A percentile compares a stretch with the other conserved stretches of the same genome.
Evolutionary conservation across 2,797 vertebrate species (phyloP).

Genomic region (Gobio occitaniae): DNA sequence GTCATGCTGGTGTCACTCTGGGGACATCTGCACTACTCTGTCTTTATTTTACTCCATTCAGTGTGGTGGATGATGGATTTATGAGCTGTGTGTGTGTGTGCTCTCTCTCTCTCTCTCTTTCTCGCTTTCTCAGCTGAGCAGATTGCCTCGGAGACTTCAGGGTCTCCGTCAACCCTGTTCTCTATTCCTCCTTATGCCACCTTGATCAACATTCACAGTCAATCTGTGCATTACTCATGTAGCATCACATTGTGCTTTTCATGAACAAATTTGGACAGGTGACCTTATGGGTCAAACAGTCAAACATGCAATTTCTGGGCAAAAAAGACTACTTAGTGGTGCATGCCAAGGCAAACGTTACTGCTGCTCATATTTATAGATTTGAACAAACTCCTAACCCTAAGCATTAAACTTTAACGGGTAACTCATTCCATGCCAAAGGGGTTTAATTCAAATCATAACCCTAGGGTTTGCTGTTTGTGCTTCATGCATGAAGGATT

Average conservation of each 20-base stretch:
- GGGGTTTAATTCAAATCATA: background rate
- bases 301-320: slow-evolving; percentile 1
- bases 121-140: slow-evolving; percentile 23
- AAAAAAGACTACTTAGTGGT: background rate
- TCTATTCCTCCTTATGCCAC: slow-evolving; percentile 28
- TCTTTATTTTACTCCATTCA: slow-evolving; percentile 53
- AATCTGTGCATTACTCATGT: slow-evolving; percentile 4
- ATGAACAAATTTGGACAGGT: slow-evolving; percentile 9
- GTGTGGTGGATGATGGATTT: slow-evolving; percentile 54
- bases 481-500: background rate
- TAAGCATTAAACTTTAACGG: background rate
- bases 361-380: background rate
- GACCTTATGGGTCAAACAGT: slow-evolving; percentile 21
- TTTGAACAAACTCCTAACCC: background rate
- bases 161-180: slow-evolving; percentile 30
- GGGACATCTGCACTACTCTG: slow-evolving; percentile 57
- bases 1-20: slow-evolving; percentile 54
- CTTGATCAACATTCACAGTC: slow-evolving; percentile 40
- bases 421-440: background rate
- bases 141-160: slow-evolving; percentile 36
- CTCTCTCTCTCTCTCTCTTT: slow-evolving; percentile 17
- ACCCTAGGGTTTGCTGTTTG: background rate
- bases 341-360: background rate
- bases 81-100: slow-evolving; percentile 34
- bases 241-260: slow-evolving; percentile 2